These are phyloP conservation scores for Eurytoma adleriae DNA, from an alignment of 2,888 invertebrate species.

Conservation along the genomic window DNA sequence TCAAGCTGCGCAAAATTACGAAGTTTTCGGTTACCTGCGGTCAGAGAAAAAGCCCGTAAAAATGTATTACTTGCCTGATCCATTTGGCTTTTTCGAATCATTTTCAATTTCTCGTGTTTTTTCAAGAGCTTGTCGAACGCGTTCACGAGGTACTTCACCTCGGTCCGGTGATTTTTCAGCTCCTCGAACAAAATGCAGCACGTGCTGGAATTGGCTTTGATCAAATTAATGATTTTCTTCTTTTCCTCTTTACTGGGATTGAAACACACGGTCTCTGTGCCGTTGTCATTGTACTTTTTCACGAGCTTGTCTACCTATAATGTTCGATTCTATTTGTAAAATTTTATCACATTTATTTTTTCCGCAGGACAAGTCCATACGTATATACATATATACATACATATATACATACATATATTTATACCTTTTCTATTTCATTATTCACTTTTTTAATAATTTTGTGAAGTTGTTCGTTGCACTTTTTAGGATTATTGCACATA, in stretches of 20 bases:
- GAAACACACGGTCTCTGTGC: background rate
- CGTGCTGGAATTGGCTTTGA: conserved; percentile 18
- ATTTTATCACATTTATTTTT: too few species aligned
- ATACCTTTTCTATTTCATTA: too few species aligned
- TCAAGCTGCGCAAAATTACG: conserved; percentile 29
- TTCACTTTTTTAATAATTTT: too few species aligned
- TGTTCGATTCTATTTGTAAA: too few species aligned
- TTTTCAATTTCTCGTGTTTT: conserved; percentile 39
- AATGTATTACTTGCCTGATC: conserved; percentile 34
- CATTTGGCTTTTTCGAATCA: conserved; percentile 7
- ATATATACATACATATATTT: too few species aligned
- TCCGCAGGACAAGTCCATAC: too few species aligned
- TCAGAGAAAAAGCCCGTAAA: background rate
- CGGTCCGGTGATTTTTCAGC: conserved; percentile 38
- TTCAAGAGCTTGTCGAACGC: conserved; percentile 14
- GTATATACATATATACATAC: too few species aligned
- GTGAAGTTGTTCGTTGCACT: too few species aligned
- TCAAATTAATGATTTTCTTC: conserved; percentile 33
- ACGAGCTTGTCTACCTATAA: conserved; percentile 41
- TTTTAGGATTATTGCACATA: too few species aligned
- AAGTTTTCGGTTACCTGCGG: too few species aligned
- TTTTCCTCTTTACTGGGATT: conserved; percentile 42
- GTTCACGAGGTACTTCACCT: conserved; percentile 38
- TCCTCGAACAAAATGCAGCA: conserved; percentile 35
- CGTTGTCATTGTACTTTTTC: background rate